Conservation (phyloP, 2,888 invertebrate genomes). For the Epiblema foenella region DNA sequence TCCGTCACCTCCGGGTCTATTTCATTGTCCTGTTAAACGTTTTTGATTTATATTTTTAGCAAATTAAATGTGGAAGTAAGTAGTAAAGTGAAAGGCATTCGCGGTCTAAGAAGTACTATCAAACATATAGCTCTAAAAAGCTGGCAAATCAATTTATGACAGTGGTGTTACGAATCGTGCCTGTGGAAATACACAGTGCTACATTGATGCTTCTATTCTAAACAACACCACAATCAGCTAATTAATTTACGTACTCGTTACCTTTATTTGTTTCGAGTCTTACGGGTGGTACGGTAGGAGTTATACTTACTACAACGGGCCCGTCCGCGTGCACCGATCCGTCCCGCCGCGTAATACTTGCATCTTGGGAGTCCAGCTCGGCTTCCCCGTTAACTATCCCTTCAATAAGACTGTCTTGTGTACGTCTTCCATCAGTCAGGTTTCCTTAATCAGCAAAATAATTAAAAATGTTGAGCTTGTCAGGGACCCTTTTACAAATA, state of each 20-base stretch:
- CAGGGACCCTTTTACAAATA: constrained; percentile 76
- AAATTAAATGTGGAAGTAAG: constrained; percentile 22
- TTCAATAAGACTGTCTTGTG: constrained; percentile 80
- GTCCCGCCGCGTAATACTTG: constrained; percentile 74
- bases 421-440: constrained; percentile 75
- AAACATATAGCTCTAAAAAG: constrained; percentile 74
- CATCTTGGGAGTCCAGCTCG: constrained; percentile 80
- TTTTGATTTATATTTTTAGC: constrained; percentile 30
- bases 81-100: constrained; percentile 57
- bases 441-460: constrained; percentile 84
- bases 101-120: constrained; percentile 60
- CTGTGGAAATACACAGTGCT: constrained; percentile 76
- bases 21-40: constrained; percentile 73
- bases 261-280: constrained; percentile 68
- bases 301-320: constrained; percentile 78
- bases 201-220: constrained; percentile 78
- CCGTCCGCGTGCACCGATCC: constrained; percentile 72
- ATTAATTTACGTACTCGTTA: constrained; percentile 69
- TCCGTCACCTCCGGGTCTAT: constrained; percentile 87
- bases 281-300: constrained; percentile 61
- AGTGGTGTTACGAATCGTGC: constrained; percentile 75
- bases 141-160: constrained; percentile 80
- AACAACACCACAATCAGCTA: constrained; percentile 78
- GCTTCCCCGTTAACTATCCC: constrained; percentile 79
- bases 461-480: constrained; percentile 82